phyloP scores from a whole-genome alignment of 2,113 vertebrate genomes.

The Coptodon bakossiorum region DNA sequence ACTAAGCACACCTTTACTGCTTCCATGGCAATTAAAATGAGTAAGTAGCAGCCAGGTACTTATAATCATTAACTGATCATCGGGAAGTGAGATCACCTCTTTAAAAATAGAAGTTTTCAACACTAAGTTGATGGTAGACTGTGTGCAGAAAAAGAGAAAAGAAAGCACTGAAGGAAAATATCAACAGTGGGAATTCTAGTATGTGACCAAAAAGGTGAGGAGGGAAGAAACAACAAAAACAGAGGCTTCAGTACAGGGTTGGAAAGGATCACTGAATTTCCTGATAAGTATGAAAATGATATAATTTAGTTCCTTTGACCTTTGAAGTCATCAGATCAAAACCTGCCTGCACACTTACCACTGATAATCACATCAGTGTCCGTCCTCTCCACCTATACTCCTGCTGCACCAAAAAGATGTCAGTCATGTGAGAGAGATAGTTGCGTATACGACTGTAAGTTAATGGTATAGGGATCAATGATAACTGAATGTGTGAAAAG shows the following conservation, averaged over 20 bases:
- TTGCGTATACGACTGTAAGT: not conserved
- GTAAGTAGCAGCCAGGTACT: not conserved
- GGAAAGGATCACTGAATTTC: not conserved
- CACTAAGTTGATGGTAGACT: not conserved
- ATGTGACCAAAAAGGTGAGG: not conserved
- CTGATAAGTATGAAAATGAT: not conserved
- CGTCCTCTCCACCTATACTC: not conserved
- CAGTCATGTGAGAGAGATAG: not conserved
- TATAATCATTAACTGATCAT: not conserved
- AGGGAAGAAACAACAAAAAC: not conserved
- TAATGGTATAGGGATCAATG: not conserved
- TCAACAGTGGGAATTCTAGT: not conserved
- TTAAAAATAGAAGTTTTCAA: not conserved
- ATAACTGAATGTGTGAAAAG: not conserved
- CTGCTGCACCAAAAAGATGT: not conserved
- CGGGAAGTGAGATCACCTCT: not conserved
- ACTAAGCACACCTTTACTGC: not conserved
- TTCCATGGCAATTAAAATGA: not conserved
- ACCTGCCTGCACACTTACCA: not conserved
- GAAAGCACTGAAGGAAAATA: not conserved
- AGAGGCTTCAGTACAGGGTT: not conserved
- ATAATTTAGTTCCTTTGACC: not conserved
- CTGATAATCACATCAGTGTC: not conserved
- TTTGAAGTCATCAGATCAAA: not conserved
- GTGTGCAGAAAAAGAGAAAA: not conserved